Evolutionary conservation across 2,113 vertebrate species (phyloP).

Genomic region (Neoarius graeffei): DNA sequence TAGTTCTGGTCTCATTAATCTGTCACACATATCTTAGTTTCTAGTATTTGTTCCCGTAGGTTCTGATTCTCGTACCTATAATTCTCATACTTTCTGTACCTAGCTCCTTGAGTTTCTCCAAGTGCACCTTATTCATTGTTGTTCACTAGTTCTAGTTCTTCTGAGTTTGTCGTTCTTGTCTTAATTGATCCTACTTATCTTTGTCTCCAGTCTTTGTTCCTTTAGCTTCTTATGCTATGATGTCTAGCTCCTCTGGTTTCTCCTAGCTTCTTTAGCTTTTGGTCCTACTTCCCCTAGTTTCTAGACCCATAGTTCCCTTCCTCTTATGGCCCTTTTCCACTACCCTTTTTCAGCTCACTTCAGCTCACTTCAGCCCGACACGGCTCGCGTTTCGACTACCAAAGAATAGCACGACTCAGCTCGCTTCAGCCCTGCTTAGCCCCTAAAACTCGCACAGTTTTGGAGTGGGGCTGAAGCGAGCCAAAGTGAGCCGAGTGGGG

Average conservation of each 20-base stretch:
- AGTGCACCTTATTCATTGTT: background rate
- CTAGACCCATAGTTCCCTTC: too few species aligned
- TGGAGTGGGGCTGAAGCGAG: too few species aligned
- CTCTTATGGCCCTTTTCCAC: too few species aligned
- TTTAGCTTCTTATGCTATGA: background rate
- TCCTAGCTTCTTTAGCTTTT: background rate
- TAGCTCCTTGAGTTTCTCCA: background rate
- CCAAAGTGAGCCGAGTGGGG: too few species aligned
- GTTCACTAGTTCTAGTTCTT: background rate
- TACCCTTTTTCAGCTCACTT: too few species aligned
- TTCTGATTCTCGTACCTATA: background rate
- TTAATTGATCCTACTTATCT: background rate
- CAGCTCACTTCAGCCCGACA: too few species aligned
- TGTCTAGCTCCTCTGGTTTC: background rate
- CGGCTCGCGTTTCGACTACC: too few species aligned
- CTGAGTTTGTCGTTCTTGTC: background rate
- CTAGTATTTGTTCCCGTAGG: background rate
- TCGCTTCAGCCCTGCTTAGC: too few species aligned
- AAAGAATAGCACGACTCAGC: too few species aligned
- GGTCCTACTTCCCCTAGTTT: background rate
- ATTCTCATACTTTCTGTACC: background rate
- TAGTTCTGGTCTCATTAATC: background rate
- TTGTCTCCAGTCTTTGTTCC: background rate
- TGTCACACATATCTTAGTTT: background rate
- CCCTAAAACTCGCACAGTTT: too few species aligned